These are phyloP conservation scores for Gymnocheta viridis DNA, from an alignment of 2,888 invertebrate genomes.

Conservation along the genomic window DNA sequence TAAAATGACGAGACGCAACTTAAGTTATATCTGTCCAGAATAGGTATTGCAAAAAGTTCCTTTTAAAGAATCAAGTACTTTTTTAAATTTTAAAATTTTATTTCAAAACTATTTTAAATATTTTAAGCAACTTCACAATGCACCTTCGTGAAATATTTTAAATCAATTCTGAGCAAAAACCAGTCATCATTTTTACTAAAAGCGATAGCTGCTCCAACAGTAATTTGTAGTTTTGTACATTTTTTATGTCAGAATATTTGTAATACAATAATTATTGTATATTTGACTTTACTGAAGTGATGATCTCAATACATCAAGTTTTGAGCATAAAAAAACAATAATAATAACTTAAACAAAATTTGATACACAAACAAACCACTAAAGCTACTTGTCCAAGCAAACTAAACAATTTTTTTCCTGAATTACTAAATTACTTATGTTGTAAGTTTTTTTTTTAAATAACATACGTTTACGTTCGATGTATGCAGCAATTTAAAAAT, in stretches of 20 bases:
- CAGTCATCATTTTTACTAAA: neutral
- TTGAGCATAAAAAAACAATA: neutral
- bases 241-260: constrained; percentile 3
- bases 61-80: too few relatives aligned
- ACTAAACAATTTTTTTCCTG: too few relatives aligned
- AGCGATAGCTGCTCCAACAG: neutral
- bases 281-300: neutral
- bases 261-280: constrained; percentile 20
- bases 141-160: neutral
- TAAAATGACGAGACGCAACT: too few relatives aligned
- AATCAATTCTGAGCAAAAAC: constrained; percentile 1
- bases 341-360: neutral
- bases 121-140: neutral
- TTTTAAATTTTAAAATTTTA: too few relatives aligned
- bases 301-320: constrained; percentile 47
- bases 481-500: too few relatives aligned
- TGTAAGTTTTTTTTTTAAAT: too few relatives aligned
- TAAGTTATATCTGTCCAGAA: too few relatives aligned
- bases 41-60: too few relatives aligned
- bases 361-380: neutral
- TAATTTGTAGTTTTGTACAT: constrained; percentile 2
- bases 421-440: too few relatives aligned
- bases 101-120: neutral
- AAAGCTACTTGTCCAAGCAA: too few relatives aligned
- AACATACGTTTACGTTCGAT: too few relatives aligned